Evolutionary conservation across 2,888 invertebrate species (phyloP).

Genomic region (Tanaodytes sp.): DNA sequence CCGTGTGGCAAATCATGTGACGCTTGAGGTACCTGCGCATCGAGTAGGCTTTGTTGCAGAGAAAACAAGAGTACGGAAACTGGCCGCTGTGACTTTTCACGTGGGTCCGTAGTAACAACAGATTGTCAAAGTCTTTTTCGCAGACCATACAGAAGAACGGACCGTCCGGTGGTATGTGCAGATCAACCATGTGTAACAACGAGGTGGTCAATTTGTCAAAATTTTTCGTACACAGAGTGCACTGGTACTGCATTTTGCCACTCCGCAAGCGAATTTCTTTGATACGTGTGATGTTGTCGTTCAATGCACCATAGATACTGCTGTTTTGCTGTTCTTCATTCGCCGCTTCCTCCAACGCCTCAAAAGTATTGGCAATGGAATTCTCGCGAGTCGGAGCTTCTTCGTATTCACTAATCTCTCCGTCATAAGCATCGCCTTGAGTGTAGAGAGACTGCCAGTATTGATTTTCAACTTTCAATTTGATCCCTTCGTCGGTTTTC

Average conservation of each 20-base stretch:
- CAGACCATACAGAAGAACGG: conserved; percentile 77
- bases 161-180: conserved; percentile 66
- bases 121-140: conserved; percentile 76
- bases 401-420: conserved; percentile 50
- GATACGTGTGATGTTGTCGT: conserved; percentile 67
- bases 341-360: neutral
- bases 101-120: conserved; percentile 75
- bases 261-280: conserved; percentile 65
- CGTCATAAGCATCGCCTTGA: conserved; percentile 38
- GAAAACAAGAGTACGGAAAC: conserved; percentile 74
- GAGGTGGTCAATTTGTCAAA: conserved; percentile 63
- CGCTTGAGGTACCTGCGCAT: conserved; percentile 68
- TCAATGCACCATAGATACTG: conserved; percentile 67
- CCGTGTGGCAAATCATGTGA: conserved; percentile 69
- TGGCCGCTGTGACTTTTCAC: conserved; percentile 76
- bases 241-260: conserved; percentile 65
- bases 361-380: conserved; percentile 2
- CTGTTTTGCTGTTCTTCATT: conserved; percentile 47
- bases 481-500: conserved; percentile 36
- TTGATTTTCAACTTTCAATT: conserved; percentile 43
- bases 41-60: conserved; percentile 67
- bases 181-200: conserved; percentile 66
- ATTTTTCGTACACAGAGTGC: conserved; percentile 67
- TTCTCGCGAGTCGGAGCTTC: conserved; percentile 25
- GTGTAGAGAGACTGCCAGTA: conserved; percentile 47